Evolutionary conservation across 1,140 invertebrate genomes (phyloP).

Genomic region (Platorchestia sp.): DNA sequence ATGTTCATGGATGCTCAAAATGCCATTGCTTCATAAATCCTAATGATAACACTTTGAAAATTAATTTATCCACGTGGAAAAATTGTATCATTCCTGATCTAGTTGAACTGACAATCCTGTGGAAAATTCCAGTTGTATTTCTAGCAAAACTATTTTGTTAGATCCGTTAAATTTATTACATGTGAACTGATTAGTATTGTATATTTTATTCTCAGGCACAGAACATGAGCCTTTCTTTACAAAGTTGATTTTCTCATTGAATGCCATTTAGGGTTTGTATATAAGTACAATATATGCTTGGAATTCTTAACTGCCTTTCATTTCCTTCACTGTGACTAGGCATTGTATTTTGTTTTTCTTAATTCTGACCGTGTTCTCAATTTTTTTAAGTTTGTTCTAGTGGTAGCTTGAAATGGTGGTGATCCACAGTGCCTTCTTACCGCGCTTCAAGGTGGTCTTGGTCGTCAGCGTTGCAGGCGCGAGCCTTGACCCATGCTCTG

Average conservation of each 20-base stretch:
- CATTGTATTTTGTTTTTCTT: too few relatives aligned
- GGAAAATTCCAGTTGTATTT: background rate
- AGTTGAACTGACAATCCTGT: background rate
- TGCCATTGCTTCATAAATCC: background rate
- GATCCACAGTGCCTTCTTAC: too few relatives aligned
- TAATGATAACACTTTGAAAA: background rate
- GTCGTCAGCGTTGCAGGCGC: too few relatives aligned
- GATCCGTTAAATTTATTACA: background rate
- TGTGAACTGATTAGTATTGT: background rate
- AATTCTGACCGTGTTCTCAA: too few relatives aligned
- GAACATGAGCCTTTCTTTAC: background rate
- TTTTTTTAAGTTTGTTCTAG: too few relatives aligned
- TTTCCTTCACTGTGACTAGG: background rate
- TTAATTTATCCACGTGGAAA: background rate
- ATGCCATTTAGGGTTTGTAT: background rate
- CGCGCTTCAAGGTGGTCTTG: too few relatives aligned
- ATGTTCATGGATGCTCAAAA: background rate
- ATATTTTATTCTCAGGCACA: background rate
- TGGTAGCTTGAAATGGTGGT: too few relatives aligned
- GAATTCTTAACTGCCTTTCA: background rate
- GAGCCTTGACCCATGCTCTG: too few relatives aligned
- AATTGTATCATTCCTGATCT: background rate
- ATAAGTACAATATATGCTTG: background rate
- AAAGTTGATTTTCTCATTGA: background rate
- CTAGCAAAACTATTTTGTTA: background rate